Evolutionary conservation across 1,140 invertebrate species (phyloP), one percentile per base, ranked within the genome.

Genomic region (Drosophila tani): DNA sequence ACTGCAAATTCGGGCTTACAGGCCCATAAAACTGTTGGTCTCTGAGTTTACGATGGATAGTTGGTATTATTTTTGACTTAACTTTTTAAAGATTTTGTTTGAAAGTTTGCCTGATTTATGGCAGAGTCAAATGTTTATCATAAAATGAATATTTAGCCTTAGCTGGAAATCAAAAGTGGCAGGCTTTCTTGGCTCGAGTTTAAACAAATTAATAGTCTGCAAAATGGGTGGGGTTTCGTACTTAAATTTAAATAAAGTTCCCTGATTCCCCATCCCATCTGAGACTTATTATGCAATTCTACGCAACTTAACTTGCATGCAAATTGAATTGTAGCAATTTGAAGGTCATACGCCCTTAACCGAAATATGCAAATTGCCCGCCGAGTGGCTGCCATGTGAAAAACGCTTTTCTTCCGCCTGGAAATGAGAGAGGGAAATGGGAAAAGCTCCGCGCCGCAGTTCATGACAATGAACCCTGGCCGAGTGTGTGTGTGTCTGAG

Each of bases 241-340:
- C 15, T 29, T 45, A 19, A 51, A 17, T 32, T 2, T 35, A 35
- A 19, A 35, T 19, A 14, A 15, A 14, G 5, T 0, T 5, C 2
- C 32, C 1, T 38, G 7, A 3, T 35, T 19, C 12, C 32, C 4
- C n/a, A 32, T n/a, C n/a, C 27, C 50, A 19, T 14, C 14, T 51
- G 21, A 7, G n/a, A n/a, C 50, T 21, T 38, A 21, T 59, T 66
- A 40, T n/a, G 29, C 32, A 59, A 40, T 24, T 29, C 27, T 32
- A 57, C 51, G 51, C 51, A 64, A 12, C 24, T 75, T 51, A 59
- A 19, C 38, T 51, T 43, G 35, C 76, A 77, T 77, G 60, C 38
- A 81, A 87, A 88, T 84, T 88, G 77, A 87, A 88, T 88, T 88
- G 77, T 88, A 75, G 77, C 84, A 88, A 87, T 81, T 86, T 75